Base-by-base conservation (phyloP, 2,113 vertebrate genomes). In the Calypte anna region DNA sequence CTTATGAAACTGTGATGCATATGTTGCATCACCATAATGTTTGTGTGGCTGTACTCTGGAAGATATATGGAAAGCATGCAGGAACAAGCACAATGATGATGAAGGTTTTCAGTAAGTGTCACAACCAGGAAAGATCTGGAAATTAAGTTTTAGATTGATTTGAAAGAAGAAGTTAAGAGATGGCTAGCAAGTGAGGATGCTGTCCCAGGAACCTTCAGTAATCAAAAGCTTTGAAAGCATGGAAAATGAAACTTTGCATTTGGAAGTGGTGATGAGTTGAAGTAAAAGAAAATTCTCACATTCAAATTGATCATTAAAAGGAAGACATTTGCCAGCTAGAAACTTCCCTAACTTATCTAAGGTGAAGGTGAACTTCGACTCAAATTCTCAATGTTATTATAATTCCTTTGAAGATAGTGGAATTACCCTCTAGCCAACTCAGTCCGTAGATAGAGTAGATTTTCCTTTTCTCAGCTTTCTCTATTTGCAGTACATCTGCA, bases 61-160 rank as follows among this genome's bases (percentile, higher is more conserved):
- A 73, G 15, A 61, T 3, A 36, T 0, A 23, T 1, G 4, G 72
- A 83, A 86, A 83, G 18, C 3, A 0, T 15, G 12, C 20, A 74
- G 40, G 38, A 79, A 50, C 40, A 61, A 73, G 33, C 5, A 68
- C 9, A 15, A 80, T 38, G 79, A 30, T 6, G 4, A 57, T 33
- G 6, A 9, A 63, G 2, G 8, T 51, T 75, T 23, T 68, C 33
- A 63, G 28, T 7, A 57, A 57, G 20, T 57, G 13, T 3, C 57
- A 57, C 8, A 79, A 14, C 14, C 4, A 57, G 24, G 21, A 90
- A 54, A 54, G 8, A 70, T 1, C 46, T n/a, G 43, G 28, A 90
- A 86, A 55, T 31, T 3, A 30, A 28, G 20, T 55, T 83, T 89
- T 58, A 72, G 15, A 67, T 31, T 55, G 4, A 54, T 57, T 77